Evolutionary conservation across 2,888 invertebrate genomes (phyloP).

Genomic region (Linnaemya tessellans): DNA sequence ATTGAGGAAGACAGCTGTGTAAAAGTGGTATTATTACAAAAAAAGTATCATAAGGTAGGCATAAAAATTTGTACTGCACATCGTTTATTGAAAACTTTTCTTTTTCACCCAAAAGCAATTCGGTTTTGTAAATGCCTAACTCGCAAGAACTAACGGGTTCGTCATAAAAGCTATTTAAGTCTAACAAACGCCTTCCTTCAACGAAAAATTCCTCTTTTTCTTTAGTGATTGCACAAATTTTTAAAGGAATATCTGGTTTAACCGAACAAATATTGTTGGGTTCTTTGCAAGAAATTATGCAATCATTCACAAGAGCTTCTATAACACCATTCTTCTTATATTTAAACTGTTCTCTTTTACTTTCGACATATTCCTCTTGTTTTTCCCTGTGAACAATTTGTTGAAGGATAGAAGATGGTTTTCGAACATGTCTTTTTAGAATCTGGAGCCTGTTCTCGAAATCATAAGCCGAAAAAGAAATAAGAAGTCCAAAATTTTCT

Average conservation of each 20-base stretch:
- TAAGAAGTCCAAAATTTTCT: conserved; percentile 34
- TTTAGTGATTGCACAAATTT: conserved; percentile 38
- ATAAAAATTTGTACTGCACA: conserved; percentile 48
- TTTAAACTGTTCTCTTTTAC: conserved; percentile 9
- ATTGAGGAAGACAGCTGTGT: conserved; percentile 45
- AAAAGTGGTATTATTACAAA: conserved; percentile 55
- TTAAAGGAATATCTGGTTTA: conserved; percentile 39
- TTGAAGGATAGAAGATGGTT: conserved; percentile 46
- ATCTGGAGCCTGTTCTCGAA: no score
- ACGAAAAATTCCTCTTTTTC: not conserved
- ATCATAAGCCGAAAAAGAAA: no score
- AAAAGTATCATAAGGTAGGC: conserved; percentile 33
- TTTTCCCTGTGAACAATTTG: conserved; percentile 43
- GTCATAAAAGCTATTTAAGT: conserved; percentile 31
- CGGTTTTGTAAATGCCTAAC: conserved; percentile 27
- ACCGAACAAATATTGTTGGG: conserved; percentile 42
- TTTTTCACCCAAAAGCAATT: conserved; percentile 43
- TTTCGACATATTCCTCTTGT: conserved; percentile 13
- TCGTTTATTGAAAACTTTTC: no score
- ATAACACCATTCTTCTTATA: no score
- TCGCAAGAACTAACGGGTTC: conserved; percentile 35
- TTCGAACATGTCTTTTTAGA: conserved; percentile 57
- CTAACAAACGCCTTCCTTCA: conserved; percentile 32
- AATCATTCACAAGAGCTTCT: conserved; percentile 38
- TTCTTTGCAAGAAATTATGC: conserved; percentile 42